Evolutionary conservation across 2,888 invertebrate genomes (phyloP), one percentile per base, ranked within the genome.

Genomic region (Catocala fraxini): DNA sequence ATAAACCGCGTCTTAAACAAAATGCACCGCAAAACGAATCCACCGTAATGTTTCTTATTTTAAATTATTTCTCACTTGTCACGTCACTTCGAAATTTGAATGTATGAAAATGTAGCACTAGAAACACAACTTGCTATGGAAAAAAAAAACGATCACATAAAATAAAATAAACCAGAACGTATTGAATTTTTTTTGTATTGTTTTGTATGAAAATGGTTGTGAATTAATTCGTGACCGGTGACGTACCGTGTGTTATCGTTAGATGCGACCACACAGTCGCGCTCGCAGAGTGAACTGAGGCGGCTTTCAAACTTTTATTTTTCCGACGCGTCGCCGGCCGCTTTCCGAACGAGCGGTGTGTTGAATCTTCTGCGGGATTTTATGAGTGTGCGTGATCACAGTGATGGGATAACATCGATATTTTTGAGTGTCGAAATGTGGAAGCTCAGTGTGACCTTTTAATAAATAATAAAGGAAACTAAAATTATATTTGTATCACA

Each of bases 231-330:
- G 75, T 83, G 79, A 70, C 56, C 67, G 80, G 7, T 25, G 6
- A 90, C 91, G 82, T 88, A 92, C 92, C 91, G 89, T 71, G 80
- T 79, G 80, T 60, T 72, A 66, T 84, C 78, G 84, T 72, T 63
- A 68, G 65, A 87, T 84, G 81, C 89, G 87, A 83, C 87, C 79
- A 59, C 68, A 72, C 80, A 70, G 77, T 65, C 81, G 83, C 89
- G 85, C 80, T 84, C 85, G 83, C 76, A 83, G 83, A 87, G 90
- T 89, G 85, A 85, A 81, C 78, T 77, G 79, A 78, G 79, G 70
- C 65, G 66, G 68, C 79, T 86, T 86, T 82, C 79, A 80, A 83
- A 84, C 81, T 85, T 86, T 82, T 85, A 86, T 86, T 89, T 79
- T 88, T 87, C 86, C 86, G 71, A 82, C 82, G 87, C 84, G 77